phyloP scores from a whole-genome alignment of 2,888 invertebrate genomes.

The Saturnia pavonia region DNA sequence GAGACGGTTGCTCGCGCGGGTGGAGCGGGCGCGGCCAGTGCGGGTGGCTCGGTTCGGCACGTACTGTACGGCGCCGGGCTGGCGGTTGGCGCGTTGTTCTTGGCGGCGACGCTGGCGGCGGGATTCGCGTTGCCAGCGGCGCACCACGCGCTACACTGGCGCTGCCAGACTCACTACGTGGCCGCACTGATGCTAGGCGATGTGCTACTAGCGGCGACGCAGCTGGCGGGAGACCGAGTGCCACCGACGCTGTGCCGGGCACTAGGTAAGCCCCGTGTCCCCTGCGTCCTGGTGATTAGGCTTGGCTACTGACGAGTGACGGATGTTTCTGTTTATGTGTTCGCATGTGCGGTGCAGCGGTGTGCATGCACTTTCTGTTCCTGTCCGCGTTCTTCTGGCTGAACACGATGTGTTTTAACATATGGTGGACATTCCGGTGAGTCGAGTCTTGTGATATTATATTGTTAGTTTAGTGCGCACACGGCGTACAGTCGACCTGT shows the following conservation, averaged over 20 bases:
- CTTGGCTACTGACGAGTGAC: not conserved
- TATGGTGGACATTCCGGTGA: constrained; percentile 96
- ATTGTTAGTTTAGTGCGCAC: no score
- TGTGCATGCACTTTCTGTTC: constrained; percentile 93
- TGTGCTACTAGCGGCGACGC: constrained; percentile 88
- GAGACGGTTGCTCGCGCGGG: constrained; percentile 76
- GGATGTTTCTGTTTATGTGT: constrained; percentile 27
- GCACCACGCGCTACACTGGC: constrained; percentile 93
- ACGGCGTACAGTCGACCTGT: no score
- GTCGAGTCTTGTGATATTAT: constrained; percentile 38
- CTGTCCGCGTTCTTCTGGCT: constrained; percentile 96
- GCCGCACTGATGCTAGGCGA: constrained; percentile 91
- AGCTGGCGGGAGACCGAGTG: constrained; percentile 84
- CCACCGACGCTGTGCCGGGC: constrained; percentile 84
- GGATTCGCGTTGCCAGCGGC: constrained; percentile 90
- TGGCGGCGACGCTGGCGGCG: constrained; percentile 90
- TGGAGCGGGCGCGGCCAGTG: constrained; percentile 77
- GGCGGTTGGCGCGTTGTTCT: constrained; percentile 90
- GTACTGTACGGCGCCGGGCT: constrained; percentile 89
- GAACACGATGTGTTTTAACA: constrained; percentile 96
- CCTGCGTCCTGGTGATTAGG: not conserved
- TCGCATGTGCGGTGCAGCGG: constrained; percentile 82
- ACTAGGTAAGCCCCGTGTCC: constrained; percentile 83
- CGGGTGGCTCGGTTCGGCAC: constrained; percentile 81
- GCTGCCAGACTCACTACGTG: constrained; percentile 94